These are phyloP conservation scores for Rhodeus uyekii DNA, from an alignment of 2,797 vertebrate genomes.

Conservation along the genomic window DNA sequence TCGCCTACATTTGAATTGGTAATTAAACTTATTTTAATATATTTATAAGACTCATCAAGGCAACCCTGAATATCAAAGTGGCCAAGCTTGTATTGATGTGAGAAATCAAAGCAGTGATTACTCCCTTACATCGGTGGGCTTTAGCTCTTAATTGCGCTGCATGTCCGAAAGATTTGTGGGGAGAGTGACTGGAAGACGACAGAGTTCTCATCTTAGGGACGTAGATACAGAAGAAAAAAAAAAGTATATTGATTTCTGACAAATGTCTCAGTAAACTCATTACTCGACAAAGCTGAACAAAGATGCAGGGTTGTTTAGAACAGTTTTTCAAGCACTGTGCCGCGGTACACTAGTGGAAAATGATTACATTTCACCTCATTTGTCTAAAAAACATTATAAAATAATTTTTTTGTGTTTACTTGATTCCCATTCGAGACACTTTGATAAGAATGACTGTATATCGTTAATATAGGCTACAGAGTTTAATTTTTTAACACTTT, in stretches of 20 bases:
- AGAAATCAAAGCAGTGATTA: constrained; percentile 82
- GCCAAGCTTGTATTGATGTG: constrained; percentile 82
- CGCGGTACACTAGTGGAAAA: too few relatives aligned
- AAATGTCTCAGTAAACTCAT: constrained; percentile 56
- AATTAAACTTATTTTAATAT: constrained; percentile 84
- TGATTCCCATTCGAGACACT: too few relatives aligned
- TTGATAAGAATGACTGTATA: too few relatives aligned
- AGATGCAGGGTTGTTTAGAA: constrained; percentile 40
- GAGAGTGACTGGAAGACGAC: constrained; percentile 51
- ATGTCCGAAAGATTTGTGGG: constrained; percentile 63
- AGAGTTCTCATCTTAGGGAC: constrained; percentile 46
- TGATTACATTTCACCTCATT: too few relatives aligned
- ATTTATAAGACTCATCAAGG: constrained; percentile 80
- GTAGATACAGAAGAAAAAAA: constrained; percentile 28
- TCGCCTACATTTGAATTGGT: constrained; percentile 80
- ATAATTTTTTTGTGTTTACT: too few relatives aligned
- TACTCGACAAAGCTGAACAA: constrained; percentile 47
- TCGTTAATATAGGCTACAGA: too few relatives aligned
- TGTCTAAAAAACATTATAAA: too few relatives aligned
- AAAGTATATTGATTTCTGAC: constrained; percentile 55
- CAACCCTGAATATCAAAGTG: constrained; percentile 82
- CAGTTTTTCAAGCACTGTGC: too few relatives aligned
- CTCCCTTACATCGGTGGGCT: constrained; percentile 73
- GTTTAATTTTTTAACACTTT: too few relatives aligned
- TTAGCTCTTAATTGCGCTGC: constrained; percentile 69